phyloP scores from a whole-genome alignment of 2,113 vertebrate species.

The Penelope pileata region DNA sequence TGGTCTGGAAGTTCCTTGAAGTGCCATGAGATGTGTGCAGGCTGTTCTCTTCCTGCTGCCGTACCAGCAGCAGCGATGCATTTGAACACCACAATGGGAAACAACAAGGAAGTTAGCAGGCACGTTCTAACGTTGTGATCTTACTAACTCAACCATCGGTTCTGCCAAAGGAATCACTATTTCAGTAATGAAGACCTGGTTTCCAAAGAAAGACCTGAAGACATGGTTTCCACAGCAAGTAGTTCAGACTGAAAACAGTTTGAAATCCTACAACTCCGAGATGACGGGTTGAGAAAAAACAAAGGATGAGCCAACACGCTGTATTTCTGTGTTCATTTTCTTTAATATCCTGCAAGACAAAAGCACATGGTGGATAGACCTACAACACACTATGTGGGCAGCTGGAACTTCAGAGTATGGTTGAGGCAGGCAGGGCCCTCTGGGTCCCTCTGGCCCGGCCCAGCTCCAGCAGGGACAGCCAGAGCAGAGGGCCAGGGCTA shows the following conservation, averaged over 20 bases:
- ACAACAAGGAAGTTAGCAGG: background rate
- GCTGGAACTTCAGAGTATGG: no score
- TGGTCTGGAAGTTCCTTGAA: background rate
- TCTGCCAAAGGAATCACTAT: fast-evolving
- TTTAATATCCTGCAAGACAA: fast-evolving
- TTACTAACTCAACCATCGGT: no score
- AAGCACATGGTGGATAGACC: fast-evolving
- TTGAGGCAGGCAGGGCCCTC: no score
- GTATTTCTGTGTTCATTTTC: fast-evolving
- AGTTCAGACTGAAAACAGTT: fast-evolving
- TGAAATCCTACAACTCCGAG: fast-evolving
- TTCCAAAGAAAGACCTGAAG: no score
- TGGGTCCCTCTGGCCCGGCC: no score
- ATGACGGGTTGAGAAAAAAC: background rate
- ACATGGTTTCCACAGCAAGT: fast-evolving
- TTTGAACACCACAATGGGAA: background rate
- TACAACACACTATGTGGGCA: fast-evolving
- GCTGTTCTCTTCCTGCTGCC: fast-evolving
- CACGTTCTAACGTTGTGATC: fast-evolving
- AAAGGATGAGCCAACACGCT: fast-evolving
- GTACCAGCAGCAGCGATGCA: background rate
- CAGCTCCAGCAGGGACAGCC: no score
- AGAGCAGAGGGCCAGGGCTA: no score
- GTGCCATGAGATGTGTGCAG: fast-evolving
- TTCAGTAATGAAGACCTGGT: no score